Evolutionary conservation across 2,888 invertebrate genomes (phyloP), one percentile per base, ranked within the genome.

Genomic region (Oscheius sp.): DNA sequence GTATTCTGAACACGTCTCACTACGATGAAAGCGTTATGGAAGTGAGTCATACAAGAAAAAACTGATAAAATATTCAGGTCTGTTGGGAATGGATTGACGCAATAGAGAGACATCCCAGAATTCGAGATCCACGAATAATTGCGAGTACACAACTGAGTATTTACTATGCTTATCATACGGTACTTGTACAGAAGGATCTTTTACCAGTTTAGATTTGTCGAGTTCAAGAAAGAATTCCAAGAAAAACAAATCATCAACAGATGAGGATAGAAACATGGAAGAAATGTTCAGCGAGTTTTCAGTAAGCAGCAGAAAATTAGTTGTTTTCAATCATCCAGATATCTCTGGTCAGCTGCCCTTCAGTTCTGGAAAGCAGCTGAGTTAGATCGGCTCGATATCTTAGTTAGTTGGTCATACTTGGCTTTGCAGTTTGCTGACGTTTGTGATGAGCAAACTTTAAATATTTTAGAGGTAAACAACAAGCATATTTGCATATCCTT

Each of bases 41-140:
- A 30, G 76, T 78, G 20, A 24, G 61, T 61, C 24, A n/a, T 41
- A 6, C 22, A 45, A 17, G 12, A 22, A 9, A 61, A 61, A 30
- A 5, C 12, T 57, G 41, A 45, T n/a, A n/a, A 9, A 47, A 36
- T 36, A 36, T 36, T 44, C 49, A 78, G 78, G 79, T 79, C 5
- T 80, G 80, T 56, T 80, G 80, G 80, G 80, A 80, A 66, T 80
- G 80, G 80, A 80, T 80, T 24, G 77, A 80, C 17, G 76, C 77
- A 1, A 67, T 78, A 17, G 80, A 80, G 57, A 33, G 80, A n/a
- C 61, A 41, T 3, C 80, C 80, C 0, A 57, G 80, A 20, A 64
- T 71, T 12, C 51, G 68, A 0, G 80, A 80, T 44, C 65, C 73
- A 2, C 69, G 80, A 20, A 77, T 71, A 0, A 61, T 80, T 4